Evolutionary conservation across 1,140 invertebrate genomes (phyloP).

Genomic region (Oedothorax gibbosus): DNA sequence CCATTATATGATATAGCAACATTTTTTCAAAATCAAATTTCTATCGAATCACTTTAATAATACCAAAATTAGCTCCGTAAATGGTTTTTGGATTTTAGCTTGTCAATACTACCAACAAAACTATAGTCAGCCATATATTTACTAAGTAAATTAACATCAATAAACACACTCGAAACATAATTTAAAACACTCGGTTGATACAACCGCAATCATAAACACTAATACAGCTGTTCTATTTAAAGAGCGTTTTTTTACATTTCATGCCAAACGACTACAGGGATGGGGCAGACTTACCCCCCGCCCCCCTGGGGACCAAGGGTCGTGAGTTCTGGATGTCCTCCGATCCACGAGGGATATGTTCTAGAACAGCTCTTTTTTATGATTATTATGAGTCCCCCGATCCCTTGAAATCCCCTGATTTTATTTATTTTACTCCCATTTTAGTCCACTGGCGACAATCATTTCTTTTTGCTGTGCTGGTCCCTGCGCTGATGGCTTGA

Average conservation of each 20-base stretch:
- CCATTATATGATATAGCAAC: too few relatives aligned
- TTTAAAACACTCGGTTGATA: too few relatives aligned
- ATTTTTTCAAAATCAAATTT: too few relatives aligned
- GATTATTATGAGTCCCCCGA: slow-evolving; percentile 54
- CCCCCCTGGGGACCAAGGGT: slow-evolving; percentile 22
- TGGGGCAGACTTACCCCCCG: slow-evolving; percentile 22
- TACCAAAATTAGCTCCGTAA: too few relatives aligned
- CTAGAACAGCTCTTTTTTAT: slow-evolving; percentile 55
- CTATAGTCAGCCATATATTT: too few relatives aligned
- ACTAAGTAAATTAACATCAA: too few relatives aligned
- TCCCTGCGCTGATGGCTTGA: neutral
- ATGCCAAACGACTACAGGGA: slow-evolving; percentile 7
- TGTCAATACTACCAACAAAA: too few relatives aligned
- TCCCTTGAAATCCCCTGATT: slow-evolving; percentile 44
- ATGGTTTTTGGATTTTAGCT: too few relatives aligned
- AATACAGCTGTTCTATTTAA: too few relatives aligned
- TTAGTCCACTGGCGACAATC: slow-evolving; percentile 43
- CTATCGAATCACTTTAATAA: too few relatives aligned
- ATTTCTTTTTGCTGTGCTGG: slow-evolving; percentile 29
- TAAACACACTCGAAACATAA: too few relatives aligned
- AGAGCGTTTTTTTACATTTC: neutral
- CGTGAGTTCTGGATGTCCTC: slow-evolving; percentile 51
- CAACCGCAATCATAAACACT: too few relatives aligned
- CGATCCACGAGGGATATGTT: slow-evolving; percentile 46
- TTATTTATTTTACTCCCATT: slow-evolving; percentile 44